Percentiles rank a stretch among this genome's conserved stretches.
These are phyloP conservation scores for Threskiornis aethiopicus DNA, from an alignment of 2,797 vertebrate species.

Conservation along the genomic window DNA sequence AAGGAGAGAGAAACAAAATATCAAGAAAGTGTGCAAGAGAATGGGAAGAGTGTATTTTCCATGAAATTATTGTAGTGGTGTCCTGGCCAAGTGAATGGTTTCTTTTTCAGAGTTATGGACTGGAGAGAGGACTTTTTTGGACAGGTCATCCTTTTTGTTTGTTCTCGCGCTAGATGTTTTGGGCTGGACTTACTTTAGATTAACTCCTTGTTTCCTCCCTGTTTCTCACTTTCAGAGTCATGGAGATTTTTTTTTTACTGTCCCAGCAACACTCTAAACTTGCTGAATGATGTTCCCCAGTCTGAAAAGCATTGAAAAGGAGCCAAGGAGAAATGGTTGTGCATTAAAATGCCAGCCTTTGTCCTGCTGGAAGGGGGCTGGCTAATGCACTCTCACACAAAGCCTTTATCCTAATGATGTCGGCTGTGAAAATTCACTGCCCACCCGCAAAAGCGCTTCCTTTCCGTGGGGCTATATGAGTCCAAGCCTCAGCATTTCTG, in stretches of 20 bases:
- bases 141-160: not conserved
- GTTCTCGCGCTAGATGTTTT: not conserved
- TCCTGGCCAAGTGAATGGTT: not conserved
- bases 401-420: conserved; percentile 14
- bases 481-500: conserved; percentile 14
- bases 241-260: not conserved
- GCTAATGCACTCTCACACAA: not conserved
- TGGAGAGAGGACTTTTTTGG: not conserved
- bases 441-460: conserved; percentile 21
- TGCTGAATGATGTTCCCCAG: not conserved
- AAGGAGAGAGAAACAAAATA: not conserved
- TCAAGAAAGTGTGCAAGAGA: not conserved
- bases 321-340: not conserved
- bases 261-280: not conserved
- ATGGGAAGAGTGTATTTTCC: not conserved
- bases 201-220: not conserved
- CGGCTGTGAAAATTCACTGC: conserved; percentile 46
- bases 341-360: conserved; percentile 34
- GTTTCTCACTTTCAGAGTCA: not conserved
- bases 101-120: not conserved
- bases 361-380: not conserved
- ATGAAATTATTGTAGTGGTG: not conserved
- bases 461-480: not conserved
- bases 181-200: not conserved
- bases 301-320: not conserved